Conservation (phyloP, 23 tunicate species). For the Halocynthia aurantium region DNA sequence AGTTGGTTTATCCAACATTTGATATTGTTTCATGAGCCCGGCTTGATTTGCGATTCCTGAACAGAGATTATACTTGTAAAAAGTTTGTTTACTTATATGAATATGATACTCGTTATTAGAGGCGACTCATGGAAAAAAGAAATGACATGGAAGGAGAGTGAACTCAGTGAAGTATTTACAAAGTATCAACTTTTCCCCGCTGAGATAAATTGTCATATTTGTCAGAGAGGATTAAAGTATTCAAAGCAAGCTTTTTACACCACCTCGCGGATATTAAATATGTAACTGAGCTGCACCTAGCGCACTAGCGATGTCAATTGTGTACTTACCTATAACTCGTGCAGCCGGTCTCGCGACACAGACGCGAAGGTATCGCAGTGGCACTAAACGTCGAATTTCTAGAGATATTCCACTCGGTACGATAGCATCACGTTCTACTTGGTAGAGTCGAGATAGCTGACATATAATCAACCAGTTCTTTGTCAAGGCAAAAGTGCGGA, state of each 20-base stretch:
- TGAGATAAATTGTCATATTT: too few species aligned
- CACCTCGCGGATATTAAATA: too few species aligned
- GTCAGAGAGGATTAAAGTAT: too few species aligned
- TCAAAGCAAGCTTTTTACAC: too few species aligned
- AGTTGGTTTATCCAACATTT: slow-evolving; percentile 35
- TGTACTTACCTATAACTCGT: slow-evolving; percentile 15
- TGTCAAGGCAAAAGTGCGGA: slow-evolving; percentile 66
- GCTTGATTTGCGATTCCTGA: slow-evolving; percentile 63
- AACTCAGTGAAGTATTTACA: too few species aligned
- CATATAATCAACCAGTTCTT: slow-evolving; percentile 83
- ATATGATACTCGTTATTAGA: not conserved
- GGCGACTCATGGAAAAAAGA: not conserved
- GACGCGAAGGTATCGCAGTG: slow-evolving; percentile 50
- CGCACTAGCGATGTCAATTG: not conserved
- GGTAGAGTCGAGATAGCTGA: slow-evolving; percentile 50
- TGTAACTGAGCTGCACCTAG: too few species aligned
- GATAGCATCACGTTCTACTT: slow-evolving; percentile 46
- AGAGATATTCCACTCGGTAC: slow-evolving; percentile 57
- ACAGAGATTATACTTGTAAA: not conserved
- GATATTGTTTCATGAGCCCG: slow-evolving; percentile 68
- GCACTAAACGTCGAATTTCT: slow-evolving; percentile 64
- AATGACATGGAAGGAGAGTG: not conserved
- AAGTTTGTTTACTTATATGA: not conserved
- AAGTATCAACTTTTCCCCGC: too few species aligned
- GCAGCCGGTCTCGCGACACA: slow-evolving; percentile 5